phyloP scores from a whole-genome alignment of 1,140 invertebrate genomes.

The Cotesia vestalis region DNA sequence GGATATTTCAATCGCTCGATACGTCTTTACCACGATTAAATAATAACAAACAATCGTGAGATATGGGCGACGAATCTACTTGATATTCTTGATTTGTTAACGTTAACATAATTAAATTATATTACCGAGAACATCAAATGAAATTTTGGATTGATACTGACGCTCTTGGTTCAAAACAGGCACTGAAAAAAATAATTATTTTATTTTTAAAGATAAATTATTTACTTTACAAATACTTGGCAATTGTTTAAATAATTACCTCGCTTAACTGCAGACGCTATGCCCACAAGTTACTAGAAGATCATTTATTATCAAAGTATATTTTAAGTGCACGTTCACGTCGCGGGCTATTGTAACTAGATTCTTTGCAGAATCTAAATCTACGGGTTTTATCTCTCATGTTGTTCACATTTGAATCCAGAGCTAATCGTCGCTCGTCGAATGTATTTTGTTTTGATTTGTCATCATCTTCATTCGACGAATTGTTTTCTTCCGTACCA shows the following conservation, averaged over 20 bases:
- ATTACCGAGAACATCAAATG: too few species aligned
- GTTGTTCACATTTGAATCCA: slow-evolving; percentile 45
- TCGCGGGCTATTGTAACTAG: slow-evolving; percentile 62
- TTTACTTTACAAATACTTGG: background rate
- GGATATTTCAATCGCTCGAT: too few species aligned
- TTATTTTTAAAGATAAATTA: background rate
- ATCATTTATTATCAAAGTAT: slow-evolving; percentile 70
- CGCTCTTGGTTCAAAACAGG: too few species aligned
- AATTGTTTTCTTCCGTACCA: slow-evolving; percentile 70
- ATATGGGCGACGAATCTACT: too few species aligned
- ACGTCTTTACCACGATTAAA: too few species aligned
- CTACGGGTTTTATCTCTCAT: background rate
- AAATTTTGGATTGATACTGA: too few species aligned
- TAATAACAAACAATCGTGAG: too few species aligned
- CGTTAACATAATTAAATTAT: too few species aligned
- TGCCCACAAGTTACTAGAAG: slow-evolving; percentile 26
- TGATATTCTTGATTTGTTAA: too few species aligned
- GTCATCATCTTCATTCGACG: slow-evolving; percentile 69
- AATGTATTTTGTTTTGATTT: slow-evolving; percentile 23
- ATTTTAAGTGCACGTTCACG: slow-evolving; percentile 80
- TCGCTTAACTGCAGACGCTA: slow-evolving; percentile 30
- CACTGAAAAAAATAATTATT: too few species aligned
- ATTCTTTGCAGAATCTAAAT: slow-evolving; percentile 38
- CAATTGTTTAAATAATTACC: slow-evolving; percentile 11
- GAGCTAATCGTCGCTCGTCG: slow-evolving; percentile 36